A percentile compares a stretch with the other conserved stretches of the same genome.
Evolutionary conservation across 2,113 vertebrate genomes (phyloP).

Genomic region (Rhinogobius similis): DNA sequence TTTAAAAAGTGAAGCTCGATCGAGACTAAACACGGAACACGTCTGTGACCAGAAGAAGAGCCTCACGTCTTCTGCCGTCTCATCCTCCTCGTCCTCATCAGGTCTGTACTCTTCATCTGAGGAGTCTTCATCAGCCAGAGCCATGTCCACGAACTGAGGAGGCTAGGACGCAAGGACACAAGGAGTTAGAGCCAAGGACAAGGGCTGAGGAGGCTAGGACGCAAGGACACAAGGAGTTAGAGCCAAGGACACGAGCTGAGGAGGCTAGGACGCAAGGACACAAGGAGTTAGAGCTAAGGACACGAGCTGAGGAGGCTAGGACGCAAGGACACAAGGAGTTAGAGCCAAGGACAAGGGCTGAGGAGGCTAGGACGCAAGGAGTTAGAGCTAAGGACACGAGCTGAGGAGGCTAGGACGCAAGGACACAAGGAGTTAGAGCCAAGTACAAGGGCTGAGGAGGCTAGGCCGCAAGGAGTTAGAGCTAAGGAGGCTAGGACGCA

Average conservation of each 20-base stretch:
- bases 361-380: neutral
- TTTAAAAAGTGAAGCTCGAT: too few relatives aligned
- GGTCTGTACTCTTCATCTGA: constrained; percentile 96
- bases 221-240: neutral
- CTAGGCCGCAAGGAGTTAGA: neutral
- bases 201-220: neutral
- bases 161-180: constrained; percentile 87
- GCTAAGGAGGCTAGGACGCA: neutral
- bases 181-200: neutral
- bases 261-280: neutral
- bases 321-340: too few relatives aligned
- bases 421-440: neutral
- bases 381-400: neutral
- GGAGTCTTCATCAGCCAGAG: constrained; percentile 94
- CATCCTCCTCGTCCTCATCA: constrained; percentile 95
- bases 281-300: too few relatives aligned
- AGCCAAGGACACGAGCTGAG: neutral
- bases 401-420: neutral
- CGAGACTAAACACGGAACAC: too few relatives aligned
- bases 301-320: too few relatives aligned
- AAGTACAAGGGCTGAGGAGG: neutral
- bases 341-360: too few relatives aligned
- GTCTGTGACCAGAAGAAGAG: too few relatives aligned
- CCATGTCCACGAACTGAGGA: constrained; percentile 83
- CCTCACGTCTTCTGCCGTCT: constrained; percentile 86